These are phyloP conservation scores for Ptychoptera contaminata DNA, from an alignment of 2,888 invertebrate species.

Conservation along the genomic window DNA sequence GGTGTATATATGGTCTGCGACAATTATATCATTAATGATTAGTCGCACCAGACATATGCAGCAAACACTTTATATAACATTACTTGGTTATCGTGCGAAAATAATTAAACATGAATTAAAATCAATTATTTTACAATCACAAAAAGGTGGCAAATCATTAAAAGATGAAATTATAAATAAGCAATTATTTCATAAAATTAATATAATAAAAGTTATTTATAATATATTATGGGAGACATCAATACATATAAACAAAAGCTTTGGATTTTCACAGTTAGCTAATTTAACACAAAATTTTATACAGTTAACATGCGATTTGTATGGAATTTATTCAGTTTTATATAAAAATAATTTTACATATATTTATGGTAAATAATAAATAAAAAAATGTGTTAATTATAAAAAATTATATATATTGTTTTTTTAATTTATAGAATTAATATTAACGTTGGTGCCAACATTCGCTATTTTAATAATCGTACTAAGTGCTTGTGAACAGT, in stretches of 20 bases:
- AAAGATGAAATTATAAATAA: slow-evolving; percentile 3
- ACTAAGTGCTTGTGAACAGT: slow-evolving; percentile 3
- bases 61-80: slow-evolving; percentile 7
- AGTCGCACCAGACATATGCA: slow-evolving; percentile 9
- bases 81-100: slow-evolving; percentile 6
- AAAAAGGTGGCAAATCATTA: not conserved
- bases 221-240: slow-evolving; percentile 11
- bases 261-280: slow-evolving; percentile 10
- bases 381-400: not conserved
- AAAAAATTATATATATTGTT: not conserved
- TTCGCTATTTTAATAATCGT: not conserved
- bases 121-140: slow-evolving; percentile 5
- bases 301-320: slow-evolving; percentile 11
- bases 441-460: not conserved
- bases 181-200: slow-evolving; percentile 7
- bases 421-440: not conserved
- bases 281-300: slow-evolving; percentile 12
- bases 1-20: slow-evolving; percentile 6
- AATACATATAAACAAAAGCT: slow-evolving; percentile 9
- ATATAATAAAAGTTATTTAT: slow-evolving; percentile 8
- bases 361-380: slow-evolving; percentile 4
- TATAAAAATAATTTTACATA: slow-evolving; percentile 7
- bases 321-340: slow-evolving; percentile 10
- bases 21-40: slow-evolving; percentile 5
- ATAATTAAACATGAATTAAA: slow-evolving; percentile 8